Conservation (phyloP, 2,797 vertebrate genomes). For the Clarias fuscus region DNA sequence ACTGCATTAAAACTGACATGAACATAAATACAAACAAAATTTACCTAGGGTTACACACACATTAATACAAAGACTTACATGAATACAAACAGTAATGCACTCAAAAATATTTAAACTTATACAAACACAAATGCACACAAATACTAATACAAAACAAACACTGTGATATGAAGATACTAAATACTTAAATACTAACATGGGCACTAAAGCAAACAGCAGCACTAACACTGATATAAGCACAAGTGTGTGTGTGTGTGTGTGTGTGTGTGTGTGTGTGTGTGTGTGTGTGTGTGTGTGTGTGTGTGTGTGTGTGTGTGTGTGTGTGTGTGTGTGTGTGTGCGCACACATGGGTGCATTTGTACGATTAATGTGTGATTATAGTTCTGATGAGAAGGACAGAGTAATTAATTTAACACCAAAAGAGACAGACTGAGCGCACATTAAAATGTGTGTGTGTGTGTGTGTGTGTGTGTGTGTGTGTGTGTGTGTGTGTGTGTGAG, state of each 20-base stretch:
- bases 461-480: neutral
- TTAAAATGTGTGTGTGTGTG: neutral
- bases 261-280: too few species aligned
- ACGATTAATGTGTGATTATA: slow-evolving; percentile 12
- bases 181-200: too few species aligned
- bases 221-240: neutral
- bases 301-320: slow-evolving; percentile 4
- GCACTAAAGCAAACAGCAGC: too few species aligned
- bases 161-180: too few species aligned
- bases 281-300: neutral
- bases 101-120: too few species aligned
- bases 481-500: neutral
- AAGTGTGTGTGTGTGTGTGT: too few species aligned
- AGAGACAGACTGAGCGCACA: neutral
- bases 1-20: neutral
- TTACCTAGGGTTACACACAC: too few species aligned
- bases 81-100: too few species aligned
- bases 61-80: too few species aligned
- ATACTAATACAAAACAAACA: too few species aligned
- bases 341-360: too few species aligned
- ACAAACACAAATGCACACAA: too few species aligned
- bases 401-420: slow-evolving; percentile 17
- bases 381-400: slow-evolving; percentile 11
- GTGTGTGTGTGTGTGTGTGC: neutral
- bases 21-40: neutral